Percentiles rank a stretch among this genome's conserved stretches.
Conservation (phyloP, 2,797 vertebrate species). For the Fistularia commersonii region DNA sequence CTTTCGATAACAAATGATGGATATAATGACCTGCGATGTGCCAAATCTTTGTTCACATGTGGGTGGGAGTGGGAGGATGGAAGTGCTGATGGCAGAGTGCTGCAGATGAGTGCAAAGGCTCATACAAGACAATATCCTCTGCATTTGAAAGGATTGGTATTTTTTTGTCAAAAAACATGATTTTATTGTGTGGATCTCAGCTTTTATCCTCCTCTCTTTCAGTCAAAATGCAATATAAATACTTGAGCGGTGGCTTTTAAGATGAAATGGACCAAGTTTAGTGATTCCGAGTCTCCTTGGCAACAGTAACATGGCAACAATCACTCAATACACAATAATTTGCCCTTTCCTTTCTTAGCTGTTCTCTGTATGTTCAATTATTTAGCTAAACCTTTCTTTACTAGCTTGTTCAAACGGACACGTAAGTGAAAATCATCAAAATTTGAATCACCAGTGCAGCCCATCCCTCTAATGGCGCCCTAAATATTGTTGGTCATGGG, state of each 20-base stretch:
- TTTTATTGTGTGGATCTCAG: background rate
- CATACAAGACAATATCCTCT: constrained; percentile 8
- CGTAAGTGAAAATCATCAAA: constrained; percentile 8
- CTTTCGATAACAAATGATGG: constrained; percentile 46
- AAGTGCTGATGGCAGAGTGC: constrained; percentile 42
- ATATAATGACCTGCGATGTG: constrained; percentile 41
- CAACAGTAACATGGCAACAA: constrained; percentile 73
- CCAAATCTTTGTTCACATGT: constrained; percentile 38
- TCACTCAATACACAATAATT: constrained; percentile 49
- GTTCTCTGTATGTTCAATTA: constrained; percentile 14
- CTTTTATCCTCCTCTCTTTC: background rate
- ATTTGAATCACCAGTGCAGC: constrained; percentile 2
- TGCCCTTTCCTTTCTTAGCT: constrained; percentile 7
- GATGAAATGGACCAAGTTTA: constrained; percentile 26
- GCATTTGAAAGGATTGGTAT: background rate
- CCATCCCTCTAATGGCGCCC: background rate
- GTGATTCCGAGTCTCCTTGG: constrained; percentile 57
- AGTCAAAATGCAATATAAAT: background rate
- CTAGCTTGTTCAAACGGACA: constrained; percentile 3
- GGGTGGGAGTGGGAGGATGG: constrained; percentile 62
- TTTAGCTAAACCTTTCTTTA: constrained; percentile 5
- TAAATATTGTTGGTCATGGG: too few species aligned
- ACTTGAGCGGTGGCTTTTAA: constrained; percentile 13
- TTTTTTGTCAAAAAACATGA: constrained; percentile 3
- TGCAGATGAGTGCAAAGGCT: constrained; percentile 39